Conservation (phyloP, 2,113 vertebrate species). For the Acrocephalus arundinaceus region DNA sequence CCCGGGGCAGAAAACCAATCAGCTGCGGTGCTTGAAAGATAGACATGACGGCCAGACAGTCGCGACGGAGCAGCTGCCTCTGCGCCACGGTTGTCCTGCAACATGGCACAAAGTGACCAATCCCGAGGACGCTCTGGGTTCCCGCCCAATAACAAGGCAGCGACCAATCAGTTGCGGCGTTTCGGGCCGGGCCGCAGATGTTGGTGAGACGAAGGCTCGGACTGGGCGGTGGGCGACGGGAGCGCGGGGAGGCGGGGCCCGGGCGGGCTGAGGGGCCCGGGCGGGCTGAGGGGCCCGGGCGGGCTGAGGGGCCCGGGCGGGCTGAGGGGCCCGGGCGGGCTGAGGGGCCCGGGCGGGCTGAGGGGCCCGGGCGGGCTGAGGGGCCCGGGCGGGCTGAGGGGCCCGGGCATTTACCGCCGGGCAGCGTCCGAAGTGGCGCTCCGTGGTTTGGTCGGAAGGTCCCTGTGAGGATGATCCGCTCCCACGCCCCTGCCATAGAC, state of each 20-base stretch:
- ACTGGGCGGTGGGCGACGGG: neutral
- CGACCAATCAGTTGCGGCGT: neutral
- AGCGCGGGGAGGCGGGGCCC: neutral
- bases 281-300: too few species aligned
- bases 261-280: rapidly evolving
- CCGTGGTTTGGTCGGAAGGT: rapidly evolving
- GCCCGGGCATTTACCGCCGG: rapidly evolving
- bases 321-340: rapidly evolving
- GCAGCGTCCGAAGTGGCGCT: rapidly evolving
- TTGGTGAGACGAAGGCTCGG: neutral
- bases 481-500: neutral
- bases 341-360: rapidly evolving
- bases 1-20: rapidly evolving
- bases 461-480: neutral
- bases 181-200: rapidly evolving
- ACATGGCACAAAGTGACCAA: neutral
- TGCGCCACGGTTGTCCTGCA: neutral
- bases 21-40: rapidly evolving
- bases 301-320: rapidly evolving
- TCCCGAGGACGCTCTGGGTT: neutral
- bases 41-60: rapidly evolving
- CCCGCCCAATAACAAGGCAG: neutral
- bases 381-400: too few species aligned
- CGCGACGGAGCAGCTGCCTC: rapidly evolving
- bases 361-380: rapidly evolving